Percentiles rank a stretch among this genome's conserved stretches.
phyloP scores from a whole-genome alignment of 2,888 invertebrate genomes.

The Epinotia brunnichana region DNA sequence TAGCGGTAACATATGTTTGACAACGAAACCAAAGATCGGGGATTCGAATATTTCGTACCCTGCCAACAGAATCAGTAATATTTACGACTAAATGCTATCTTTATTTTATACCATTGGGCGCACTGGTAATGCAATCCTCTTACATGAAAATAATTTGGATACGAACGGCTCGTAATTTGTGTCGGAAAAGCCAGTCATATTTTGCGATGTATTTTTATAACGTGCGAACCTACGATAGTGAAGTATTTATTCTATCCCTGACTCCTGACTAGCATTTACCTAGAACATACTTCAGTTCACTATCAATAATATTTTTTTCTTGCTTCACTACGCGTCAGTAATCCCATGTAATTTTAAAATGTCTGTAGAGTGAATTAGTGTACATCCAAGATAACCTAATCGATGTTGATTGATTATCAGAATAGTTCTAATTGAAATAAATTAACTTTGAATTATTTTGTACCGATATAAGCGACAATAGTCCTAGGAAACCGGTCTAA shows the following conservation, averaged over 20 bases:
- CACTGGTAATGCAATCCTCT: too few species aligned
- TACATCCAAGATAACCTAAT: constrained; percentile 8
- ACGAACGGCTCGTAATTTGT: neutral
- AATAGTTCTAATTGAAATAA: neutral
- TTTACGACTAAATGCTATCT: too few species aligned
- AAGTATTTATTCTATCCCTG: constrained; percentile 22
- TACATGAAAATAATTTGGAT: too few species aligned
- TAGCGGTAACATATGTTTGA: neutral
- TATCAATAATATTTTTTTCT: constrained; percentile 12
- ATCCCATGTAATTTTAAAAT: constrained; percentile 6
- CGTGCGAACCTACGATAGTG: neutral
- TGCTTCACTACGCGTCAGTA: constrained; percentile 24
- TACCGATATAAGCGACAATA: neutral
- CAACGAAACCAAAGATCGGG: neutral
- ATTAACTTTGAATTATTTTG: neutral
- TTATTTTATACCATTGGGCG: too few species aligned
- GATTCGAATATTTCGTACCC: neutral
- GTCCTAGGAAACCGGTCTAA: too few species aligned
- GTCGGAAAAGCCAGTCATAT: neutral
- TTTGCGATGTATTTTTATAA: neutral
- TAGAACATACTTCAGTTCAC: too few species aligned
- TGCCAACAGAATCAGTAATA: neutral
- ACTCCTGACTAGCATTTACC: too few species aligned
- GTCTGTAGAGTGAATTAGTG: neutral
- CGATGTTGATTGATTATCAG: neutral